phyloP scores from a whole-genome alignment of 2,888 invertebrate genomes.

The Drosophila pseudotalamancana region DNA sequence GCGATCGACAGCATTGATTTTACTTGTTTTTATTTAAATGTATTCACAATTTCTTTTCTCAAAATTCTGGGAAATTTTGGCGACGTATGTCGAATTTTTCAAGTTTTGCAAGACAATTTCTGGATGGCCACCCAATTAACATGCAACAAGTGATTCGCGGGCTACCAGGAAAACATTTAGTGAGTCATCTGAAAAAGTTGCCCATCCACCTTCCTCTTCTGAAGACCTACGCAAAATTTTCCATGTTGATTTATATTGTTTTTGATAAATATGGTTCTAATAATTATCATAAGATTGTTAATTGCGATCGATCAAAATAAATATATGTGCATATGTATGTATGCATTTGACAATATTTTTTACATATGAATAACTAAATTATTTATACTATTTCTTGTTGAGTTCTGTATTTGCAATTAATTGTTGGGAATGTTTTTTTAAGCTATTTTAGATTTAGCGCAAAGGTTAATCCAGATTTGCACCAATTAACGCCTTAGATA shows the following conservation, averaged over 20 bases:
- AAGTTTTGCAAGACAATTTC: conserved; percentile 43
- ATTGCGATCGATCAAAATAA: conserved; percentile 11
- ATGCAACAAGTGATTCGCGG: conserved; percentile 58
- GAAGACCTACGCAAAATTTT: conserved; percentile 46
- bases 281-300: conserved; percentile 46
- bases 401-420: not conserved
- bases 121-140: conserved; percentile 49
- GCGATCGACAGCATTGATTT: no score
- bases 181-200: conserved; percentile 42
- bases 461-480: conserved; percentile 28
- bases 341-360: not conserved
- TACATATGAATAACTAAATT: not conserved
- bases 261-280: conserved; percentile 10
- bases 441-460: not conserved
- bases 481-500: conserved; percentile 12
- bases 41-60: not conserved
- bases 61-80: conserved; percentile 54
- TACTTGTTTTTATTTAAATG: not conserved
- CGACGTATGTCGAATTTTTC: conserved; percentile 19
- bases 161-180: conserved; percentile 50
- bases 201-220: not conserved
- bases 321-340: not conserved
- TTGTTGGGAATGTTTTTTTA: not conserved
- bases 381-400: not conserved
- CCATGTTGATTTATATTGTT: conserved; percentile 46